These are phyloP conservation scores for Strix occidentalis DNA, from an alignment of 2,797 vertebrate species.

Conservation along the genomic window DNA sequence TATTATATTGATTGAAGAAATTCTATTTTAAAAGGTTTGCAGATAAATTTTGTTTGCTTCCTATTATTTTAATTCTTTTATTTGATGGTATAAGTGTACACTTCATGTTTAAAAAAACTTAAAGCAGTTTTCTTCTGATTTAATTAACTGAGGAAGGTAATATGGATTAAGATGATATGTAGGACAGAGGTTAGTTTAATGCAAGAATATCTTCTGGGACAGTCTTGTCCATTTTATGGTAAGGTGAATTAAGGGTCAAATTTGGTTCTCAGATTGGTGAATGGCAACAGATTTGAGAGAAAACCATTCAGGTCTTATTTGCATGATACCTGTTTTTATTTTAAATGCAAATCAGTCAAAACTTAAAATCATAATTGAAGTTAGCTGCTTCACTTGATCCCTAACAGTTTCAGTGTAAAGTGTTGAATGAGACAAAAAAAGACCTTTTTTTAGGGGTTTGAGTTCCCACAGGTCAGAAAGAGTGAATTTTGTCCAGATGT, in stretches of 20 bases:
- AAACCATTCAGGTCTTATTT: neutral
- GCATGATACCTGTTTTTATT: neutral
- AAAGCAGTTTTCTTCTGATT: neutral
- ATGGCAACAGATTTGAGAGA: neutral
- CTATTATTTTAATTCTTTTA: neutral
- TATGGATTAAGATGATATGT: neutral
- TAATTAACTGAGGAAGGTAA: neutral
- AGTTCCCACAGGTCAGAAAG: neutral
- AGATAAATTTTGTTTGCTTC: neutral
- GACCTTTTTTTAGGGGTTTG: neutral
- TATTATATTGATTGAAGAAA: neutral
- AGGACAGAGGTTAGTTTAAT: neutral
- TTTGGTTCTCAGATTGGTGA: neutral
- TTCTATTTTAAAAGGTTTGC: neutral
- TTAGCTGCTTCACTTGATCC: neutral
- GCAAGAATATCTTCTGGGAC: neutral
- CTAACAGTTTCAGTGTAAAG: neutral
- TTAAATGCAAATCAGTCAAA: neutral
- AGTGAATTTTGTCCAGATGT: neutral
- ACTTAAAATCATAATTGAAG: neutral
- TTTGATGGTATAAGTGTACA: neutral
- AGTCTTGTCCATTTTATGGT: neutral
- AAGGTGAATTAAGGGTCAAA: neutral
- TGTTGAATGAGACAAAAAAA: neutral
- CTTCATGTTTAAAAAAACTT: neutral